These are phyloP conservation scores for Trogon melanurus DNA, from an alignment of 2,113 vertebrate genomes.

Conservation along the genomic window DNA sequence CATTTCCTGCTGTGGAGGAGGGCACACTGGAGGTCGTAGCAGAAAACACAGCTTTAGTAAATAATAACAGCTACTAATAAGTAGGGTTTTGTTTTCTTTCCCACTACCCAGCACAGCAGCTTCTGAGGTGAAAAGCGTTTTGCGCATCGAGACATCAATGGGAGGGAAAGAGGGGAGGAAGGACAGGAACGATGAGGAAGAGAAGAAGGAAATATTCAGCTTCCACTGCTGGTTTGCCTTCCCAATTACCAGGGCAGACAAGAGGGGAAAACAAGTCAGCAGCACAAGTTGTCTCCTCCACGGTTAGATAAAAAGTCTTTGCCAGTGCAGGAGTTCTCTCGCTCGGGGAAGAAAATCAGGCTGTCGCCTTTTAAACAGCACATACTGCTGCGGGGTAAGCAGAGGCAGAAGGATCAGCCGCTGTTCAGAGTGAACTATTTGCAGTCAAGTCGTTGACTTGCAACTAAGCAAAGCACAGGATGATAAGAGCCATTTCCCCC, in stretches of 20 bases:
- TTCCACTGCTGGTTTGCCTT: not conserved
- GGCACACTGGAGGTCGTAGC: not conserved
- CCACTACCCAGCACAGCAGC: not conserved
- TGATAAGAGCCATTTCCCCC: not conserved
- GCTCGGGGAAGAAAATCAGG: not conserved
- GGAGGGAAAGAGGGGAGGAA: not conserved
- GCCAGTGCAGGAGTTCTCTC: not conserved
- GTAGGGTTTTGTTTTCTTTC: conserved; percentile 15
- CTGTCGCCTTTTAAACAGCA: not conserved
- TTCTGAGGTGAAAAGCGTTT: conserved; percentile 21
- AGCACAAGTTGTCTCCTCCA: not conserved
- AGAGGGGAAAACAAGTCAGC: not conserved
- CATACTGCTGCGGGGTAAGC: not conserved
- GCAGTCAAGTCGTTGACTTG: not conserved
- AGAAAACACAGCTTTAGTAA: conserved; percentile 15
- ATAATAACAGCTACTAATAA: conserved; percentile 15
- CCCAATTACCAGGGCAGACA: not conserved
- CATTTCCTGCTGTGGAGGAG: conserved; percentile 54
- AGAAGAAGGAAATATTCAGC: not conserved
- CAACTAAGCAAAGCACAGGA: not conserved
- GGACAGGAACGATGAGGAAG: not conserved
- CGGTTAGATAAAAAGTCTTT: not conserved
- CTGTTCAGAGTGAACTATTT: not conserved
- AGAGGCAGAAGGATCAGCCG: not conserved
- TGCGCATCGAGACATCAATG: not conserved